These are phyloP conservation scores for Nanorana parkeri DNA, from an alignment of 2,113 vertebrate species.

Conservation along the genomic window DNA sequence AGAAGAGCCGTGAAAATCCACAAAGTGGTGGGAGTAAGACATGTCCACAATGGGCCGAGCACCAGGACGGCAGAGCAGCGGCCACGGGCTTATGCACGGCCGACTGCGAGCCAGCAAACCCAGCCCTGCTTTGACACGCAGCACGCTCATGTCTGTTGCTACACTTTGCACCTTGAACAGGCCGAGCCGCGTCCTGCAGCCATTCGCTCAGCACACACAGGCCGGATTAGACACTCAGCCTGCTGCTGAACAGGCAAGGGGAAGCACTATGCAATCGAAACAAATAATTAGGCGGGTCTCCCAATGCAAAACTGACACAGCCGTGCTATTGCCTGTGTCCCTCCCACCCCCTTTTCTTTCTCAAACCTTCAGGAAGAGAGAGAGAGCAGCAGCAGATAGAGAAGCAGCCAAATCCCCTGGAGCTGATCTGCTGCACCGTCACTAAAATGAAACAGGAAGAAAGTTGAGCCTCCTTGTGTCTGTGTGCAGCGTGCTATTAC, in stretches of 20 bases:
- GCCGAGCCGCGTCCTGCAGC: background rate
- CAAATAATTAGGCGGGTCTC: slow-evolving; percentile 50
- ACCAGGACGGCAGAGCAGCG: no score
- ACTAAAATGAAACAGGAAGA: slow-evolving; percentile 32
- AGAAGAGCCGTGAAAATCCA: slow-evolving; percentile 89
- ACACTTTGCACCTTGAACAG: background rate
- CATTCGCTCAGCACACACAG: no score
- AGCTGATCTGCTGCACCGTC: slow-evolving; percentile 58
- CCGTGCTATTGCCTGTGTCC: slow-evolving; percentile 23
- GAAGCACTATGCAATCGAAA: slow-evolving; percentile 56
- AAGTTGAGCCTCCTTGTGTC: slow-evolving; percentile 6
- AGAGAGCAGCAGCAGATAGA: slow-evolving; percentile 28
- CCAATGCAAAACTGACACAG: slow-evolving; percentile 44
- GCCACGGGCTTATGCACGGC: no score
- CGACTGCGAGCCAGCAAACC: no score
- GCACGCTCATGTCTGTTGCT: slow-evolving; percentile 19
- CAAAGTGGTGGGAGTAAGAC: slow-evolving; percentile 92
- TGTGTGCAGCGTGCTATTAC: no score
- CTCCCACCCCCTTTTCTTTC: slow-evolving; percentile 21
- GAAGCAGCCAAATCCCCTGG: slow-evolving; percentile 58
- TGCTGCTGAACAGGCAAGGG: slow-evolving; percentile 55
- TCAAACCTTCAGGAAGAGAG: slow-evolving; percentile 19
- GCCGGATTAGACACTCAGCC: slow-evolving; percentile 57
- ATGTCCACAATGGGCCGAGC: slow-evolving; percentile 81
- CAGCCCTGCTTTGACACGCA: no score